Base-by-base conservation (phyloP, 1,140 invertebrate genomes). In the Drosophila sp. region DNA sequence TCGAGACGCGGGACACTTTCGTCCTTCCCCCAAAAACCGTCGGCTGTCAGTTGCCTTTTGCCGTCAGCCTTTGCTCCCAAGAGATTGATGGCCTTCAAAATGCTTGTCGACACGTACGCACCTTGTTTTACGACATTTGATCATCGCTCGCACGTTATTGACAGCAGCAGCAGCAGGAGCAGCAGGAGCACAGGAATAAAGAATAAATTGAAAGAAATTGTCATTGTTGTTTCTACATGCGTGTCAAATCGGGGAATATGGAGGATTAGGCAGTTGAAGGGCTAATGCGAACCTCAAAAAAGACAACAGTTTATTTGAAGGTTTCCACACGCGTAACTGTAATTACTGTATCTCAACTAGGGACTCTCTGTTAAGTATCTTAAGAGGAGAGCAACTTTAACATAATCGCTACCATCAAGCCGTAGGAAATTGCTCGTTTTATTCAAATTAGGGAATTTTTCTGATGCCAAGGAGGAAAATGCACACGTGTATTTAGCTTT, bases 41-140 rank as follows among this genome's bases (percentile, higher is more conserved):
- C 57, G 66, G 62, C 62, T 77, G 74, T 66, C 73, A 74, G 64
- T 64, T 71, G 71, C 70, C 76, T 71, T 57, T 27, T 25, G 29
- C 41, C 1, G 3, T 47, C 17, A 17, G 23, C 6, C 44, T 4
- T 6, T 79, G 62, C 56, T 72, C 38, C 47, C 76, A 33, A 23
- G 65, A 72, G 76, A 80, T 80, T 80, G 76, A 80, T 80, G 71
- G 71, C 66, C 66, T 68, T 65, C 71, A 74, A 70, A 80, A 70
- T 60, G 75, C 35, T 75, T 80, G 71, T 69, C 71, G 67, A 71
- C 79, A 79, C 63, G 72, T 68, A 75, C 75, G 76, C 76, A 64
- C 66, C 38, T 58, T 58, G 32, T 58, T 58, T 58, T 38, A 58
- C 56, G 56, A 33, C 33, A 38, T 32, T 27, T 55, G 41, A 10